phyloP scores from a whole-genome alignment of 2,888 invertebrate genomes.

The Microdon myrmicae region DNA sequence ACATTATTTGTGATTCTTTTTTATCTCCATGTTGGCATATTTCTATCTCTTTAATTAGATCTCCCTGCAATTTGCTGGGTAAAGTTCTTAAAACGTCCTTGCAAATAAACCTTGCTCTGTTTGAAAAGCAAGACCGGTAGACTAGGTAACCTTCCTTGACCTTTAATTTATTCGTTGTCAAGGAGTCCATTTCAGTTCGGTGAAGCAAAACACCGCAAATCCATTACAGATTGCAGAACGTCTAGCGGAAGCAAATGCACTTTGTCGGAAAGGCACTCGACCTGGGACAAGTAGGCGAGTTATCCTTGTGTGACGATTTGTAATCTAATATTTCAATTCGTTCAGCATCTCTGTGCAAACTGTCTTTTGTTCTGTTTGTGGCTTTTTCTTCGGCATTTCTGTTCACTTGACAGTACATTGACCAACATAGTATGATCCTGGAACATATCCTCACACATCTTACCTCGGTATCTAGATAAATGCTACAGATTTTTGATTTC shows the following conservation, averaged over 20 bases:
- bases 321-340: conserved; percentile 48
- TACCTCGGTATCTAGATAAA: too few relatives aligned
- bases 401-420: conserved; percentile 4
- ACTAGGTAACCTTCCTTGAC: conserved; percentile 20
- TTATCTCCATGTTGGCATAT: too few relatives aligned
- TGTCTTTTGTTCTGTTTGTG: conserved; percentile 1
- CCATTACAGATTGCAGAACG: conserved; percentile 30
- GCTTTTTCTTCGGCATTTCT: conserved; percentile 2
- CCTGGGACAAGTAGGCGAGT: conserved; percentile 1
- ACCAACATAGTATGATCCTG: conserved; percentile 20
- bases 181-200: conserved; percentile 39
- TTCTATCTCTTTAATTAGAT: too few relatives aligned
- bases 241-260: conserved; percentile 20
- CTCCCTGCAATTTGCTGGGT: too few relatives aligned
- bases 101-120: too few relatives aligned
- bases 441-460: too few relatives aligned
- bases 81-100: too few relatives aligned
- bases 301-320: conserved; percentile 40
- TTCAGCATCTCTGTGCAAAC: conserved; percentile 33
- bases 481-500: conserved; percentile 41
- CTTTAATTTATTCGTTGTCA: conserved; percentile 31
- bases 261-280: conserved; percentile 11
- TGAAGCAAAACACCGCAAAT: conserved; percentile 41
- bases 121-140: too few relatives aligned
- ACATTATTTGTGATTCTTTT: too few relatives aligned